Conservation (phyloP, 2,113 vertebrate species). For the Cyprinus carpio region DNA sequence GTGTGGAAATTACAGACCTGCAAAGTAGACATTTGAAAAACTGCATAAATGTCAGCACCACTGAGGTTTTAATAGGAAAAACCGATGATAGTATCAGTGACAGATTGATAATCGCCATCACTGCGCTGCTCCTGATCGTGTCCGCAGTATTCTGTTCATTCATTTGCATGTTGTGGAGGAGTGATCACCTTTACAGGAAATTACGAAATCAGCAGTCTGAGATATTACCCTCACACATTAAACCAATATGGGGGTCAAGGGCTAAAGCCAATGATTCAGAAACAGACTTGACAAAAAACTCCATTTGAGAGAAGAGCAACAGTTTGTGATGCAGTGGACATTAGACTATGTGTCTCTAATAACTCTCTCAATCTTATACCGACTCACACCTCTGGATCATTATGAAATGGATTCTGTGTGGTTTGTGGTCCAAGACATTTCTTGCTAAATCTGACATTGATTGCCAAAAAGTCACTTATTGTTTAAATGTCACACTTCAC, state of each 20-base stretch:
- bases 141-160: conserved; percentile 80
- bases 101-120: conserved; percentile 73
- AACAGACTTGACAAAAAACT: conserved; percentile 77
- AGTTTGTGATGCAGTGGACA: conserved; percentile 66
- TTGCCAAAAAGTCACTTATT: conserved; percentile 48
- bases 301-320: conserved; percentile 79
- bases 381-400: conserved; percentile 40
- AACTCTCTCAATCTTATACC: conserved; percentile 2
- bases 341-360: conserved; percentile 5
- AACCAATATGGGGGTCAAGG: conserved; percentile 82
- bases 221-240: conserved; percentile 81
- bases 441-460: conserved; percentile 40
- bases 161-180: conserved; percentile 80
- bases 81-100: conserved; percentile 71
- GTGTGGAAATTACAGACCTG: conserved; percentile 86
- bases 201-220: conserved; percentile 77
- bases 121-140: conserved; percentile 83
- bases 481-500: conserved; percentile 56
- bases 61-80: conserved; percentile 70
- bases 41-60: conserved; percentile 91
- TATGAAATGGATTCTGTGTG: conserved; percentile 10
- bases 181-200: conserved; percentile 74
- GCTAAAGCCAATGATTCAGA: conserved; percentile 89
- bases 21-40: conserved; percentile 83
- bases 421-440: conserved; percentile 40